These are phyloP conservation scores for Onychostoma macrolepis DNA, from an alignment of 2,113 vertebrate genomes.

Conservation along the genomic window DNA sequence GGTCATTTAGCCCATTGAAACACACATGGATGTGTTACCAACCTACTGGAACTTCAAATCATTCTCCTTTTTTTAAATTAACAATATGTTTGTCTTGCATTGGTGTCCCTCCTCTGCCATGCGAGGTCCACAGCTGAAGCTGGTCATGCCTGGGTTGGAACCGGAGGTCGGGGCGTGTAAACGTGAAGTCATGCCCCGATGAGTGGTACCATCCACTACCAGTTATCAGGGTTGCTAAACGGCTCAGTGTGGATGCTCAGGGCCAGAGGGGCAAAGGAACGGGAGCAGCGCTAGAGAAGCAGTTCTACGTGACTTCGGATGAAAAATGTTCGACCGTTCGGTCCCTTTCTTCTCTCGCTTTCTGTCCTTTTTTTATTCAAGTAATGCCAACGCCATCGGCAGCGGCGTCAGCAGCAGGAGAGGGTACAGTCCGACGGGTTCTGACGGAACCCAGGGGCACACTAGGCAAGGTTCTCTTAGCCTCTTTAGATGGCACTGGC, in stretches of 20 bases:
- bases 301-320: constrained; percentile 73
- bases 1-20: not conserved
- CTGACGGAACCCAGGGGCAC: constrained; percentile 74
- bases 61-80: not conserved
- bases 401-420: constrained; percentile 72
- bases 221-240: constrained; percentile 10
- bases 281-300: constrained; percentile 49
- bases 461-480: constrained; percentile 65
- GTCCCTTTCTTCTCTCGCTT: constrained; percentile 40
- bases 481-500: constrained; percentile 87
- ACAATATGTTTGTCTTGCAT: constrained; percentile 61
- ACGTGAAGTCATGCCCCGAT: constrained; percentile 66
- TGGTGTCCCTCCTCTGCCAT: constrained; percentile 85
- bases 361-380: constrained; percentile 69
- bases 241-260: constrained; percentile 17
- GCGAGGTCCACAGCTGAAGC: constrained; percentile 84
- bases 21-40: constrained; percentile 19
- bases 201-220: constrained; percentile 53
- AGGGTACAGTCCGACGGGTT: constrained; percentile 73
- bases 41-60: not conserved
- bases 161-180: constrained; percentile 49
- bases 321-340: constrained; percentile 73
- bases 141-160: constrained; percentile 88
- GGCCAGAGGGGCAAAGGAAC: constrained; percentile 3
- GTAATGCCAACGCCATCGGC: constrained; percentile 71